Evolutionary conservation across 2,113 vertebrate genomes (phyloP).

Genomic region (Festucalex cinctus): DNA sequence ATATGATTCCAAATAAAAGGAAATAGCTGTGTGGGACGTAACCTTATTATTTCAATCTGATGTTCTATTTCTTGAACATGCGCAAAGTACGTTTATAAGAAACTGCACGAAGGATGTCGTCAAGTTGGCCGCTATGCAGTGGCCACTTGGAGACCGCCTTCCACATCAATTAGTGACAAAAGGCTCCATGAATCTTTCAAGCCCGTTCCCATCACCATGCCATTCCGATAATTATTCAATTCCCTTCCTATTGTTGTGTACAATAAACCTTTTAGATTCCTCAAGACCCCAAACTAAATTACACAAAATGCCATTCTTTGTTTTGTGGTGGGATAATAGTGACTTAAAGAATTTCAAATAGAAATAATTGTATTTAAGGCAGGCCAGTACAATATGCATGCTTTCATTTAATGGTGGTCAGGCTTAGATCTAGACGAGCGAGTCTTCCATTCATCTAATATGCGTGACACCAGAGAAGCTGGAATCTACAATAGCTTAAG

Average conservation of each 20-base stretch:
- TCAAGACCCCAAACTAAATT: not conserved
- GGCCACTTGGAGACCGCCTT: too few relatives aligned
- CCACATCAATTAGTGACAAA: too few relatives aligned
- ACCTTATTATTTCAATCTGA: too few relatives aligned
- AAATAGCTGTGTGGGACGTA: too few relatives aligned
- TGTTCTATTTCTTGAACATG: too few relatives aligned
- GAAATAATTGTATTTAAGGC: not conserved
- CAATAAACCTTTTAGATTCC: not conserved
- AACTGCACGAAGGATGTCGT: too few relatives aligned
- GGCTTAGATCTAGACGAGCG: not conserved
- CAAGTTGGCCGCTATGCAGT: too few relatives aligned
- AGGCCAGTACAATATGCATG: not conserved
- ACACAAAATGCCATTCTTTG: not conserved
- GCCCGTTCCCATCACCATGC: not conserved
- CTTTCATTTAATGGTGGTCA: constrained; percentile 8
- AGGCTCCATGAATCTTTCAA: not conserved
- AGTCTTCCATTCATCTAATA: constrained; percentile 7
- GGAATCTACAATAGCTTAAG: constrained; percentile 27
- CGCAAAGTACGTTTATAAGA: too few relatives aligned
- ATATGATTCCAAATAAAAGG: too few relatives aligned
- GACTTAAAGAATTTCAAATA: not conserved
- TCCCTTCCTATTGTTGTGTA: not conserved
- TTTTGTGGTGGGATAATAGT: not conserved
- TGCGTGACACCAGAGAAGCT: constrained; percentile 16
- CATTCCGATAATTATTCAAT: not conserved